Base-by-base conservation (phyloP, 2,888 invertebrate species). In the Luperina testacea region DNA sequence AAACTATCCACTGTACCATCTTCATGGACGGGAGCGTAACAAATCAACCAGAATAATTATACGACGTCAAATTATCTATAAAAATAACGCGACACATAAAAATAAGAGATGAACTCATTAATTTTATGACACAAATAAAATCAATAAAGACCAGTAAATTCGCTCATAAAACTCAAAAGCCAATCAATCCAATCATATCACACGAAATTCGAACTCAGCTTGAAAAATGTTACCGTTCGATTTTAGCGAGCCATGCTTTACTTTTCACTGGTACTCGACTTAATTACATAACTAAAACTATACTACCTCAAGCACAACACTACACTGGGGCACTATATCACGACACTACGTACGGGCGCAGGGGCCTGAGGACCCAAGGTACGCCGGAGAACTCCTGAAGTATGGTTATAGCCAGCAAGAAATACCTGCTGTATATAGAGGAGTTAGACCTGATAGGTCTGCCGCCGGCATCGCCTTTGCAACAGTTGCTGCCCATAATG, bases 401-500 rank as follows among this genome's bases (percentile, higher is more conserved):
- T 89, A 94, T 84, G 91, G 93, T 87, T 90, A 96, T 89, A 89
- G 90, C 92, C 93, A 95, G 92, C 94, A 93, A 92, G 92, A 95
- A 94, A 93, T 96, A 97, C 97, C 97, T 97, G 95, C 92, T 94
- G 95, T 97, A 97, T 89, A 95, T 95, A 75, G 97, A 97, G 75
- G 97, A 96, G 89, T 93, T 93, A 84, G 96, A 94, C 90, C 95
- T 94, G 90, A 95, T 90, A 77, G 96, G 95, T 87, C 95, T 93
- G 89, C 94, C 94, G 87, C 96, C 95, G 85, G 97, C 95, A 92
- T 97, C 97, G 92, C 97, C 97, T 92, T 97, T 97, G 94, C 97
- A 97, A 95, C 97, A 97, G 93, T 97, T 97, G 94, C 97, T 97
- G 92, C 97, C 97, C 97, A 97, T 97, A 87, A 90, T 93, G 93